phyloP scores from a whole-genome alignment of 2,797 vertebrate species.

The Acrocephalus scirpaceus region DNA sequence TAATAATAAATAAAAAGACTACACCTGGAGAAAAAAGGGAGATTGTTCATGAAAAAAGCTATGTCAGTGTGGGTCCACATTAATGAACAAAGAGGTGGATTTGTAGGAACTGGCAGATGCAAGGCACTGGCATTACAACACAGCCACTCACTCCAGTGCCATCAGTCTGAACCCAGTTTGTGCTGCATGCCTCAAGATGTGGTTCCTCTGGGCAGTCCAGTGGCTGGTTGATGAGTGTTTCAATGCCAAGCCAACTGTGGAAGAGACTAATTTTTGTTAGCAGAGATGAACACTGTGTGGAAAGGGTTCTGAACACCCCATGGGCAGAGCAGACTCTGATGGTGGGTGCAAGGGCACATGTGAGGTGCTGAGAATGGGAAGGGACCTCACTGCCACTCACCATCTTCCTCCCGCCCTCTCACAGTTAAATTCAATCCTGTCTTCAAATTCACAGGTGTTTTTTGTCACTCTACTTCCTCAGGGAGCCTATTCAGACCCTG shows the following conservation, averaged over 20 bases:
- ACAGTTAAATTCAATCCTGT: neutral
- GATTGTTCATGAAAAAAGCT: neutral
- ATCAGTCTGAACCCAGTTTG: neutral
- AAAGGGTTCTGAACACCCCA: neutral
- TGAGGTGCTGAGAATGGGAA: neutral
- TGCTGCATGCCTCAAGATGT: accelerated
- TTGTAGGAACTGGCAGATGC: neutral
- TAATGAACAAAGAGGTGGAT: neutral
- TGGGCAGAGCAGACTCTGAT: neutral
- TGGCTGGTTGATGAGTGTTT: neutral
- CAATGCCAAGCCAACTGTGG: neutral
- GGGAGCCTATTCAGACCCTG: neutral
- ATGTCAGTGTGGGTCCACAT: neutral
- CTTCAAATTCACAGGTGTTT: neutral
- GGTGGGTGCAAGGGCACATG: accelerated
- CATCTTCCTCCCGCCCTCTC: neutral
- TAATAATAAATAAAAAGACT: neutral
- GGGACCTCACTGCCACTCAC: neutral
- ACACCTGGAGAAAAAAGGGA: neutral
- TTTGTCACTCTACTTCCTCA: accelerated
- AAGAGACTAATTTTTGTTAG: neutral
- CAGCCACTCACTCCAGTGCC: neutral
- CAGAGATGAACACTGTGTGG: neutral
- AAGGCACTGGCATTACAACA: neutral
- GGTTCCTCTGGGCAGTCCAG: neutral